A percentile compares a stretch with the other conserved stretches of the same genome.
Conservation (phyloP, 2,113 vertebrate genomes). For the Chrysochloris asiatica region DNA sequence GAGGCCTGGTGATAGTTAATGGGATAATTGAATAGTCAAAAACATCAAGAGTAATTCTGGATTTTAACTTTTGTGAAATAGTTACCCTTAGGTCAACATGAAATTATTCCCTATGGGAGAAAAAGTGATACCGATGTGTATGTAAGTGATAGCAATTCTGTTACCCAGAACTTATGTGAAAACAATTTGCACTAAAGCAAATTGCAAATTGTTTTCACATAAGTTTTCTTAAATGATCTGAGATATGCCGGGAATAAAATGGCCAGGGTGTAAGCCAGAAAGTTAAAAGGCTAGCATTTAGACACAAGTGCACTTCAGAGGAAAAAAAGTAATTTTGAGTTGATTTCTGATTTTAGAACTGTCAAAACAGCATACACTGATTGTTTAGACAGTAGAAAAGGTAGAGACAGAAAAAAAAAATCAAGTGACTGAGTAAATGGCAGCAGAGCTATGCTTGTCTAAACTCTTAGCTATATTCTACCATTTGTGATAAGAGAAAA, state of each 20-base stretch:
- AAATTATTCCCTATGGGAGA: constrained; percentile 76
- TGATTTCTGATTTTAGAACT: constrained; percentile 62
- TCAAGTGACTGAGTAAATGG: background rate
- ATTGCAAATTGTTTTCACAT: constrained; percentile 75
- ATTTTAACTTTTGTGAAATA: constrained; percentile 61
- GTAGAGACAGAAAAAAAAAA: background rate
- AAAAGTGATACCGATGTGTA: constrained; percentile 58
- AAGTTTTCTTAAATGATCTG: constrained; percentile 41
- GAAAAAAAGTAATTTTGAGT: constrained; percentile 49
- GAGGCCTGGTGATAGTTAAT: constrained; percentile 64
- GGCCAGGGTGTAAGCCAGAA: constrained; percentile 1
- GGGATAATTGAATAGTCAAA: constrained; percentile 75
- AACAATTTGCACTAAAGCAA: constrained; percentile 67
- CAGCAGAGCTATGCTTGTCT: background rate
- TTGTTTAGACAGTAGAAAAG: background rate
- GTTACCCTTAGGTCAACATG: constrained; percentile 78
- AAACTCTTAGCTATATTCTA: background rate
- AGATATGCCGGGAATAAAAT: constrained; percentile 65
- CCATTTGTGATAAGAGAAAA: background rate
- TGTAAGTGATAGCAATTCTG: constrained; percentile 64
- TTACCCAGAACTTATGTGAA: constrained; percentile 73
- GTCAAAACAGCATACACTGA: background rate
- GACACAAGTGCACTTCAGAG: constrained; percentile 34
- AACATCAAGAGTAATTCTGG: constrained; percentile 70
- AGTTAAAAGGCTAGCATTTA: constrained; percentile 65